Base-by-base conservation (phyloP, 2,113 vertebrate genomes). In the Myxocyprinus asiaticus region DNA sequence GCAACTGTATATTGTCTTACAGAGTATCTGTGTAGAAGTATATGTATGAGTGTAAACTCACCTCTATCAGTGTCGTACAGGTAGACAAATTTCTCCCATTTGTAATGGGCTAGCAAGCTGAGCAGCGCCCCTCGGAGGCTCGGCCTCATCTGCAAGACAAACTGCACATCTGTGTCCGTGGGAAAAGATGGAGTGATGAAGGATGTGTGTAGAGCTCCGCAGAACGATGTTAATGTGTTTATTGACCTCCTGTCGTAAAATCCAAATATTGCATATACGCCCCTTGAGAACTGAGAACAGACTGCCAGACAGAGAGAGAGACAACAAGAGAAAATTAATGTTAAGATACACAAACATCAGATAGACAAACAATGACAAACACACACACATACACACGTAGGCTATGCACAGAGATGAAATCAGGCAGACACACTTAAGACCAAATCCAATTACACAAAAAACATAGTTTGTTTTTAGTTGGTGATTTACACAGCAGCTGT, bases 211-310 rank as follows among this genome's bases (percentile, higher is more conserved):
- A 99, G 94, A 5, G 98, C 97, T 14, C 97, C 97, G 44, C 97
- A 99, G 92, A 99, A 99, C 0, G 97, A 98, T 0, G 97, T 97
- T 90, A 99, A 90, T 9, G 97, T 98, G 89, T 98, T 98, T 96
- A 99, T 97, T 65, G 97, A 99, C 95, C 95, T 97, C 91, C 96
- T 95, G 88, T 99, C 97, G 67, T 99, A 99, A 93, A 99, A 99
- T 90, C 97, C 97, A 86, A 99, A 97, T 90, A 99, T 98, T 86
- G 97, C 97, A 84, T 99, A 99, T 73, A 99, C 97, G 87, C 97
- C 97, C 87, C 97, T 91, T 50, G 97, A 98, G 91, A 99, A 99
- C 94, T 99, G 97, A 79, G 97, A 99, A 91, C 97, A 99, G 91
- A 99, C 97, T 99, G 89, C 67, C 44, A 86, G 11, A 82, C 6